Base-by-base conservation (phyloP, 2,113 vertebrate genomes). In the Scortum barcoo region DNA sequence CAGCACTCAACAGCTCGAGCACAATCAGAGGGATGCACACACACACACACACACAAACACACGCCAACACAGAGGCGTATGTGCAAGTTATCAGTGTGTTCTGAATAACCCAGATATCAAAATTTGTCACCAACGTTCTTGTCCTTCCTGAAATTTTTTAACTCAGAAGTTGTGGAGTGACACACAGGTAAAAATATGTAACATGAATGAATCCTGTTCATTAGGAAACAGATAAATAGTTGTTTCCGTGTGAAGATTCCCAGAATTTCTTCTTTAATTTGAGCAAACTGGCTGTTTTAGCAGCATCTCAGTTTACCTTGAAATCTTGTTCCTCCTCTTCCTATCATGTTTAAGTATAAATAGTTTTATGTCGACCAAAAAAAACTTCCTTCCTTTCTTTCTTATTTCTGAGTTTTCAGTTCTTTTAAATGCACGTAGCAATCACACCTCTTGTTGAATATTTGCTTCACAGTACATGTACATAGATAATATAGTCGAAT, bases 1-100 rank as follows among this genome's bases (percentile, higher is more conserved):
- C 62, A 30, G 78, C 78, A 83, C 67, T 40, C 77, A 61, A 77
- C 8, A 38, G 51, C 58, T 40, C 33, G 38, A 56, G 33, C 38
- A 62, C 58, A 69, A 26, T 61, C 40, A 65, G 20, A n/a, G 20
- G 20, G 44, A 40, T 1, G n/a, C 56, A 72, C 7, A 17, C 11
- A 36, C 51, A 61, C 69, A 80, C 30, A 60, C 20, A 86, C 9
- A 57, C 20, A 78, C 20, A 69, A 16, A 16, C 14, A 28, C 28
- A 57, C 3, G 1, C 2, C 11, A 0, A 57, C 50, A 42, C 19
- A 7, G 5, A 44, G n/a, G 50, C 20, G 12, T 13, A 17, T 22
- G 28, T 28, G 42, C 50, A 66, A 13, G 4, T 58, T 51, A 51
- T 67, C 7, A 42, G 36, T 16, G 2, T 7, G 42, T 36, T 24